Base-by-base conservation (phyloP, 2,797 vertebrate species). In the Arrhamphus sclerolepis region DNA sequence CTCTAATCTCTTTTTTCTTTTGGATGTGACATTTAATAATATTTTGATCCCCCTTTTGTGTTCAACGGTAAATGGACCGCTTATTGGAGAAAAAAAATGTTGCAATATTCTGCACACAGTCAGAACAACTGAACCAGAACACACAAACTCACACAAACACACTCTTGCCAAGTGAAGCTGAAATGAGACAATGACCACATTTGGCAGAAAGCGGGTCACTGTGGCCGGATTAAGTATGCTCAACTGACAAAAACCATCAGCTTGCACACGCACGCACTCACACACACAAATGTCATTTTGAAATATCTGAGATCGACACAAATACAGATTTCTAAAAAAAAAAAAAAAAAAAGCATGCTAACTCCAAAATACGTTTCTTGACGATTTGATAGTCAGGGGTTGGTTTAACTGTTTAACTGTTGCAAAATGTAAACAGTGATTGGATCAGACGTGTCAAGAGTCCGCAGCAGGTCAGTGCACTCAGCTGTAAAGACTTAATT, bases 401-500 rank as follows among this genome's bases (percentile, higher is more conserved):
- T 46, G 18, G 47, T 48, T 21, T 7, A 64, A 52, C 48, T 70
- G 47, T 48, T 21, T 7, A 64, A 52, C 48, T 70, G 46, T 48
- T 46, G 7, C 39, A 19, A 34, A 60, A 49, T 6, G 34, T 17
- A 7, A 64, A 56, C 4, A 7, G 10, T 48, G 62, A 62, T 57
- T 21, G 11, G 60, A 73, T 71, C 1, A 22, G 41, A 76, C 21
- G 21, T 60, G 63, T 65, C 26, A 5, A 39, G 74, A 68, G 69
- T 49, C 51, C 40, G 51, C 69, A 70, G 71, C 59, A 46, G 75
- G 50, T 84, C 79, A 72, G 75, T 70, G 64, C 77, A 29, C 52
- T 81, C 73, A 77, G 72, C 71, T 68, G 77, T 78, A 62, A 80
- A 61, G 48, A 46, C 63, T 68, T 83, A 79, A 87, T 85, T 28